Evolutionary conservation across 2,888 invertebrate genomes (phyloP).

Genomic region (Oligia fasciuncula): DNA sequence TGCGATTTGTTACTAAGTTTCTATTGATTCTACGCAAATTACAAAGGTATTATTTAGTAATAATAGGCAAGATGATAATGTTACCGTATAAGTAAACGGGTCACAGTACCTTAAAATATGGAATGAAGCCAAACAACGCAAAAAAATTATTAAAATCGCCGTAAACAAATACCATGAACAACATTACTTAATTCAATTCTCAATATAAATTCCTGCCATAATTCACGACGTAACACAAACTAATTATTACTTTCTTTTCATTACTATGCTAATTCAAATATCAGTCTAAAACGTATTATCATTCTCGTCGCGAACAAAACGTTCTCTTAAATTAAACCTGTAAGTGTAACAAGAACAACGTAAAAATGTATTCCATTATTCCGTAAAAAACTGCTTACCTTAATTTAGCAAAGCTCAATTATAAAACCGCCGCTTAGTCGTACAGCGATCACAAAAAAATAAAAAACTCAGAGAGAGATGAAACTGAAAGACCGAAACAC

Average conservation of each 20-base stretch:
- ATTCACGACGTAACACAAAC: background rate
- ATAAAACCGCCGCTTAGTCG: conserved; percentile 58
- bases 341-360: conserved; percentile 20
- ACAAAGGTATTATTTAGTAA: background rate
- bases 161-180: background rate
- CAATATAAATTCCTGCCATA: background rate
- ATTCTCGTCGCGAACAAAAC: conserved; percentile 16
- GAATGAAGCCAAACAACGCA: background rate
- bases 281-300: conserved; percentile 13
- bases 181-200: background rate
- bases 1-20: background rate
- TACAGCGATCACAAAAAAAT: conserved; percentile 47
- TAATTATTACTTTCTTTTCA: conserved; percentile 1
- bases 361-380: conserved; percentile 45
- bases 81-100: no score
- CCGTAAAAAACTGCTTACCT: conserved; percentile 64
- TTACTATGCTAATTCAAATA: conserved; percentile 21
- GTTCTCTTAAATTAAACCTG: conserved; percentile 43
- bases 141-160: background rate
- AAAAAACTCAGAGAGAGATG: conserved; percentile 34
- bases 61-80: background rate
- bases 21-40: background rate
- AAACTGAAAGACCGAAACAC: conserved; percentile 60
- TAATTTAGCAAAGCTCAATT: conserved; percentile 65
- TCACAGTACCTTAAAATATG: background rate